A percentile compares a stretch with the other conserved stretches of the same genome.
Evolutionary conservation across 2,113 vertebrate species (phyloP).

Genomic region (Salvelinus alpinus): DNA sequence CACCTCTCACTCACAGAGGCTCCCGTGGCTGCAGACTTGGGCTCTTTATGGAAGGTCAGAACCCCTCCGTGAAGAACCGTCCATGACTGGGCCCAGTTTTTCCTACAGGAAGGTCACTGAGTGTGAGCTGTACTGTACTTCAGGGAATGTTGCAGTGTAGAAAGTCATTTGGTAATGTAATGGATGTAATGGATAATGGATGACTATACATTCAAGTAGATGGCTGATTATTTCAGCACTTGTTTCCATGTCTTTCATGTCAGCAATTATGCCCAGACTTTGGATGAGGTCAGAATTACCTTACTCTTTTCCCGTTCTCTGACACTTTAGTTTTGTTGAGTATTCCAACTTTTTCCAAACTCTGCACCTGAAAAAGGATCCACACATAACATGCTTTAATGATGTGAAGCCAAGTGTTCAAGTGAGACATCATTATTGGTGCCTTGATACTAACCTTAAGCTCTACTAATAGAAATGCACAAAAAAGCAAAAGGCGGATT

Average conservation of each 20-base stretch:
- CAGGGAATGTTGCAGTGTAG: neutral
- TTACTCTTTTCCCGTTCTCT: constrained; percentile 89
- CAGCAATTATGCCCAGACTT: neutral
- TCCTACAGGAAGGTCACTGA: constrained; percentile 67
- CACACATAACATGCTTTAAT: neutral
- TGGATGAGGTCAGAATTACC: constrained; percentile 68
- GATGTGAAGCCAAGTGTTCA: too few species aligned
- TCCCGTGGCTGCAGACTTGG: constrained; percentile 76
- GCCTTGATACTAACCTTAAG: neutral
- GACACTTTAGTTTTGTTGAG: constrained; percentile 86
- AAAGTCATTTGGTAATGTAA: neutral
- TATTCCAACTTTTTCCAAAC: constrained; percentile 90
- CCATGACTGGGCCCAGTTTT: constrained; percentile 92
- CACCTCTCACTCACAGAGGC: constrained; percentile 71
- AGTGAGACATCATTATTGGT: constrained; percentile 4
- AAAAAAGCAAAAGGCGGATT: constrained; percentile 2
- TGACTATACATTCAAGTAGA: too few species aligned
- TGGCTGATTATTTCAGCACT: too few species aligned
- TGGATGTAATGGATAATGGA: too few species aligned
- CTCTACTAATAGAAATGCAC: neutral
- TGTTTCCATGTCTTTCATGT: neutral
- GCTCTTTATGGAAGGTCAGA: constrained; percentile 94
- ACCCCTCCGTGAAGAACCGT: constrained; percentile 88
- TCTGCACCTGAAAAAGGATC: constrained; percentile 70
- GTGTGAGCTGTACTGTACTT: neutral